Evolutionary conservation across 1,140 invertebrate genomes (phyloP).

Genomic region (Pseudomyrmex cubaensis): DNA sequence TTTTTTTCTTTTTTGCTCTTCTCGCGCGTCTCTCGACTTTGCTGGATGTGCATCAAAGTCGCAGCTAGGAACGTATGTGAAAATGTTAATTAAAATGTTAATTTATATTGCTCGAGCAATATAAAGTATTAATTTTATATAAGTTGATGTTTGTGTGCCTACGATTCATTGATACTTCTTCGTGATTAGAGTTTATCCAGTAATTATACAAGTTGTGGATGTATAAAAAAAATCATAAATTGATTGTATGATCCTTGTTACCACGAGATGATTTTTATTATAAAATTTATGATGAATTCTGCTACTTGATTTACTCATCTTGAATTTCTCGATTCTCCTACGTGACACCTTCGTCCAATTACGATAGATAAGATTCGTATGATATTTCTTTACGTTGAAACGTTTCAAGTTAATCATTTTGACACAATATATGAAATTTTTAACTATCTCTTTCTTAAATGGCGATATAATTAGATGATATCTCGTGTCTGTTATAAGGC

Average conservation of each 20-base stretch:
- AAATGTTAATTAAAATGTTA: constrained; percentile 12
- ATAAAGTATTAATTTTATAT: too few relatives aligned
- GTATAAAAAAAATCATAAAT: too few relatives aligned
- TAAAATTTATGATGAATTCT: not conserved
- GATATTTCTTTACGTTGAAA: not conserved
- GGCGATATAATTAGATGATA: constrained; percentile 37
- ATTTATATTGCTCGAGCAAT: not conserved
- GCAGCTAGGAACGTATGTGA: not conserved
- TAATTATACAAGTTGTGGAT: too few relatives aligned
- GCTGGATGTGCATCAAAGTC: not conserved
- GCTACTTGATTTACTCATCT: not conserved
- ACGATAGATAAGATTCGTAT: constrained; percentile 12
- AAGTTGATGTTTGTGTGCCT: too few relatives aligned
- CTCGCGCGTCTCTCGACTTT: not conserved
- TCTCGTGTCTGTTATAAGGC: constrained; percentile 30
- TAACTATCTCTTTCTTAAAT: not conserved
- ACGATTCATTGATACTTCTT: too few relatives aligned
- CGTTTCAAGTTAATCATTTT: constrained; percentile 28
- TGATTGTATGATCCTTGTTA: too few relatives aligned
- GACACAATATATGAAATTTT: constrained; percentile 17
- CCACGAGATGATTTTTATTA: too few relatives aligned
- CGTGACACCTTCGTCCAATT: not conserved
- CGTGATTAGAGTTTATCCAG: too few relatives aligned
- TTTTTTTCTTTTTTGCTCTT: constrained; percentile 47
- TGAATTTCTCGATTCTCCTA: not conserved